These are phyloP conservation scores for Tragelaphus scriptus DNA, from an alignment of 2,113 vertebrate species.

Conservation along the genomic window DNA sequence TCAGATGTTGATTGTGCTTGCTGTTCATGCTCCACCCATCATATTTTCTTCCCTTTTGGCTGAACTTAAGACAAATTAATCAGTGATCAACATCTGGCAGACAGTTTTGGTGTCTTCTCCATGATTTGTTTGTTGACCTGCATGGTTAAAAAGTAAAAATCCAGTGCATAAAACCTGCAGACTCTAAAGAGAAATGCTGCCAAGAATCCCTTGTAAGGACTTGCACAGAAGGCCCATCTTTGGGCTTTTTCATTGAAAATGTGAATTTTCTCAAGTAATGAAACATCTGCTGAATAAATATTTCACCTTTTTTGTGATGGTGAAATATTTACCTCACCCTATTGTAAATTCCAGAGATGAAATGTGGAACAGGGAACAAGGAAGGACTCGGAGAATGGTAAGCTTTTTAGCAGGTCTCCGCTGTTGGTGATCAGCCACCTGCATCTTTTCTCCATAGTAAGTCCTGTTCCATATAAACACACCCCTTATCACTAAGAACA, in stretches of 20 bases:
- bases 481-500: neutral
- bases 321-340: slow-evolving; percentile 33
- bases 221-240: neutral
- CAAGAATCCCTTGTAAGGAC: neutral
- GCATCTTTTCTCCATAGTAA: neutral
- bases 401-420: slow-evolving; percentile 59
- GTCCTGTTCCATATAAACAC: neutral
- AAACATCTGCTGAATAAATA: slow-evolving; percentile 37
- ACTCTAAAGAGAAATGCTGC: neutral
- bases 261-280: neutral
- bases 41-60: slow-evolving; percentile 87
- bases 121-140: slow-evolving; percentile 69
- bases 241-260: neutral
- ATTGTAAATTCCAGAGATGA: slow-evolving; percentile 45
- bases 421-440: slow-evolving; percentile 7
- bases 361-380: neutral
- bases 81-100: slow-evolving; percentile 83
- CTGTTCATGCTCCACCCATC: slow-evolving; percentile 79
- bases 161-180: neutral
- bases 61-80: slow-evolving; percentile 86
- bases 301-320: neutral
- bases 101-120: slow-evolving; percentile 79
- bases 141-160: slow-evolving; percentile 56
- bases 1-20: slow-evolving; percentile 84
- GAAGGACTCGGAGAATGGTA: slow-evolving; percentile 26